Percentiles rank a stretch among this genome's conserved stretches.
Conservation (phyloP, 2,113 vertebrate species). For the Muscicapa adusta region DNA sequence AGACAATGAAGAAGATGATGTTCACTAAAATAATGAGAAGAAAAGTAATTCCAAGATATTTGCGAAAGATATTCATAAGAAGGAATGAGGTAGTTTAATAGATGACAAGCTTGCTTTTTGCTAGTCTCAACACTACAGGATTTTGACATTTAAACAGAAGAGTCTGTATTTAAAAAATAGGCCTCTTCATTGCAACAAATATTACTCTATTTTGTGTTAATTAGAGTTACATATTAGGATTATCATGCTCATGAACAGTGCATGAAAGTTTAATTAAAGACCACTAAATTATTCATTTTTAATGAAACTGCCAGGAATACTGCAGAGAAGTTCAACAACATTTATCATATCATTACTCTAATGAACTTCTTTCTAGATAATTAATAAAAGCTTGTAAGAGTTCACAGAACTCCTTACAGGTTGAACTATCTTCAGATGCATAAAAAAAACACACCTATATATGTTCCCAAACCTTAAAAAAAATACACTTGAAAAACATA, state of each 20-base stretch:
- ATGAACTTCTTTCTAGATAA: slow-evolving; percentile 18
- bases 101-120: not conserved
- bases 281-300: slow-evolving; percentile 52
- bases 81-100: not conserved
- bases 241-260: not conserved
- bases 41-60: not conserved
- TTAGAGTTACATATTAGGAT: slow-evolving; percentile 36
- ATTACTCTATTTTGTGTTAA: slow-evolving; percentile 37
- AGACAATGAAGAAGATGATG: not conserved
- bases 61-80: not conserved
- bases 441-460: not conserved
- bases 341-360: slow-evolving; percentile 30
- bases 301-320: slow-evolving; percentile 33
- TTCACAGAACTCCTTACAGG: not conserved
- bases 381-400: not conserved
- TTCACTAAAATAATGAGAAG: not conserved
- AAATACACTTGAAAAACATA: not conserved
- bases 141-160: slow-evolving; percentile 31
- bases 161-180: not conserved
- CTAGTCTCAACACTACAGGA: not conserved
- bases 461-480: not conserved
- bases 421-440: not conserved
- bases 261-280: slow-evolving; percentile 47
- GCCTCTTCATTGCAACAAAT: not conserved
- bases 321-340: slow-evolving; percentile 34